Percentiles rank a stretch among this genome's conserved stretches.
These are phyloP conservation scores for Chironomus tentans DNA, from an alignment of 2,888 invertebrate genomes.

Conservation along the genomic window DNA sequence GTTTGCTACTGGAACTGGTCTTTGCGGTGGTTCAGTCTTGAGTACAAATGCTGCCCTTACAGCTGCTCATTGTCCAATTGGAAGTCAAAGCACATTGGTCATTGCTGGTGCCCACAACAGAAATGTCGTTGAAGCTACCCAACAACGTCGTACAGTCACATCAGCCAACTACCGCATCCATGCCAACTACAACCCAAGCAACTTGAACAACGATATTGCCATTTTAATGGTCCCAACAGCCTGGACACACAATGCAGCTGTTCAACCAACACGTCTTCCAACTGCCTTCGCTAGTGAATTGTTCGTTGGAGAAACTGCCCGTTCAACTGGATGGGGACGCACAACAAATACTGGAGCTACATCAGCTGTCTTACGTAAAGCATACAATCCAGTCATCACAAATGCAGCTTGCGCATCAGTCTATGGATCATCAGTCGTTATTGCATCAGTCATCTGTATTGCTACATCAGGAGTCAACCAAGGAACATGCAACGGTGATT, in stretches of 20 bases:
- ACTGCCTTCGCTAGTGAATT: conserved; percentile 32
- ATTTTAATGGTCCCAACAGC: conserved; percentile 31
- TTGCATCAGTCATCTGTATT: conserved; percentile 34
- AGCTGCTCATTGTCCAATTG: conserved; percentile 35
- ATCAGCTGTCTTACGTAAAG: conserved; percentile 33
- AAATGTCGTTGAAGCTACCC: not conserved
- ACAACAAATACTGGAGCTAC: conserved; percentile 30
- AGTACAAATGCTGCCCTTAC: conserved; percentile 29
- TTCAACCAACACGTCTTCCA: conserved; percentile 34
- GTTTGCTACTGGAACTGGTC: conserved; percentile 13
- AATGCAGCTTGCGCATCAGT: conserved; percentile 34
- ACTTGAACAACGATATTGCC: conserved; percentile 35
- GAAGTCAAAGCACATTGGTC: conserved; percentile 30
- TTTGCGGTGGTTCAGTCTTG: conserved; percentile 37
- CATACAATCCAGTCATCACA: conserved; percentile 35
- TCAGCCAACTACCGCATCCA: not conserved
- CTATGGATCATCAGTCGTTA: conserved; percentile 29
- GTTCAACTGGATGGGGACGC: conserved; percentile 33
- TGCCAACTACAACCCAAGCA: conserved; percentile 28
- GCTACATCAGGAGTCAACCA: conserved; percentile 34
- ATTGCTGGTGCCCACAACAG: conserved; percentile 12
- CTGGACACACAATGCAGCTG: conserved; percentile 28
- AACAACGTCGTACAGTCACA: conserved; percentile 5
- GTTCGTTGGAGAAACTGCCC: conserved; percentile 36
- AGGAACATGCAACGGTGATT: conserved; percentile 33